phyloP scores from a whole-genome alignment of 35 echinoderm and acorn worm genomes.

The Strongylocentrotus purpuratus region DNA sequence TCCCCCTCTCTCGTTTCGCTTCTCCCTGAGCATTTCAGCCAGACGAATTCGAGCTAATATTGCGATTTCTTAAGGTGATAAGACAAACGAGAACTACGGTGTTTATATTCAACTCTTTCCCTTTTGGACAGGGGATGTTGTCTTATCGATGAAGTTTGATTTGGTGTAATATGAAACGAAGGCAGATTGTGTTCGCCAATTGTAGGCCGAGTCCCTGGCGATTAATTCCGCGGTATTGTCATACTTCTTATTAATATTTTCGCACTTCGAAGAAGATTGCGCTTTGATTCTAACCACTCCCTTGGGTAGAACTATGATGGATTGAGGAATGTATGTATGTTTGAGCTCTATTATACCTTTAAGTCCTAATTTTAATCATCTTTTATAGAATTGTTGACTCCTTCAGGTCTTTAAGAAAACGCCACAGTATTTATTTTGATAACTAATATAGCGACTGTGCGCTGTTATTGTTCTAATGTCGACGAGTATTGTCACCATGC shows the following conservation, averaged over 20 bases:
- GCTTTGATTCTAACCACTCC: background rate
- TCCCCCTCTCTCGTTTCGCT: background rate
- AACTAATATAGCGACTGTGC: too few relatives aligned
- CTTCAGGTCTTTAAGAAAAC: too few relatives aligned
- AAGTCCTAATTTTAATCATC: too few relatives aligned
- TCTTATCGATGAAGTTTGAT: constrained; percentile 5
- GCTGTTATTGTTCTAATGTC: too few relatives aligned
- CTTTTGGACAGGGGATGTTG: background rate
- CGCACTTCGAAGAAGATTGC: constrained; percentile 10
- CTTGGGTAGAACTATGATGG: background rate
- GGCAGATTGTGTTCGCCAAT: background rate
- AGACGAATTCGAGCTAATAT: constrained; percentile 33
- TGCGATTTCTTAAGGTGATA: constrained; percentile 34
- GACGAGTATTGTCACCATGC: too few relatives aligned
- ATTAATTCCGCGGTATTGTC: constrained; percentile 18
- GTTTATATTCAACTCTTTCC: background rate
- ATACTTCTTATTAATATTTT: constrained; percentile 32
- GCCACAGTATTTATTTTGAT: too few relatives aligned
- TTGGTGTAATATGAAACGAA: background rate
- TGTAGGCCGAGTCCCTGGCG: constrained; percentile 5
- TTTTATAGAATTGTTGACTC: too few relatives aligned
- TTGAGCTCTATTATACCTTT: background rate
- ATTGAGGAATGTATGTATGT: background rate
- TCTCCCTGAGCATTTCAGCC: background rate
- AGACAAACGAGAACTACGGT: background rate